phyloP scores from a whole-genome alignment of 2,888 invertebrate species.

The Julus scandinavius region DNA sequence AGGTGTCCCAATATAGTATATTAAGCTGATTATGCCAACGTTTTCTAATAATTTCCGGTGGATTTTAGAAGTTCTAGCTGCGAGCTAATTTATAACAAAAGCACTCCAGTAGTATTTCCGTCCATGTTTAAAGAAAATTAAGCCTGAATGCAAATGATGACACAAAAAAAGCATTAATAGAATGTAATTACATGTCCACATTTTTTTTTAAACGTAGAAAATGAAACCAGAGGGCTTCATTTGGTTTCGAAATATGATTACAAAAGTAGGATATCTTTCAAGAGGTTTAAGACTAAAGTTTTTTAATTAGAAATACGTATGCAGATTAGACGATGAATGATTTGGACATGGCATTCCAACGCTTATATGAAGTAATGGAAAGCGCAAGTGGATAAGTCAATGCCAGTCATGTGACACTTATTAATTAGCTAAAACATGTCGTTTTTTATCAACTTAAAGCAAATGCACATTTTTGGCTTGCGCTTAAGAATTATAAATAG shows the following conservation, averaged over 20 bases:
- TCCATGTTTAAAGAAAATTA: not conserved
- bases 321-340: slow-evolving; percentile 2
- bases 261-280: not conserved
- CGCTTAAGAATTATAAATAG: not conserved
- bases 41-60: not conserved
- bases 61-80: not conserved
- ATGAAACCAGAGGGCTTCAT: not conserved
- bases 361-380: not conserved
- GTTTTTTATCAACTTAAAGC: not conserved
- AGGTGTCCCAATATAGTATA: not conserved
- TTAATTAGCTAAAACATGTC: not conserved
- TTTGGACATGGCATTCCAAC: not conserved
- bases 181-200: not conserved
- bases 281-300: not conserved
- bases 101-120: not conserved
- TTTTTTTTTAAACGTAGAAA: not conserved
- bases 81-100: not conserved
- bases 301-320: slow-evolving; percentile 1
- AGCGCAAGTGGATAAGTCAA: not conserved
- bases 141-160: not conserved
- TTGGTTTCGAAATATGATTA: not conserved
- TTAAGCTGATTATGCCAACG: not conserved
- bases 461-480: not conserved
- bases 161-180: not conserved
- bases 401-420: not conserved